Percentiles rank a stretch among this genome's conserved stretches.
Conservation (phyloP, 2,888 invertebrate species). For the Nudaria mundana region DNA sequence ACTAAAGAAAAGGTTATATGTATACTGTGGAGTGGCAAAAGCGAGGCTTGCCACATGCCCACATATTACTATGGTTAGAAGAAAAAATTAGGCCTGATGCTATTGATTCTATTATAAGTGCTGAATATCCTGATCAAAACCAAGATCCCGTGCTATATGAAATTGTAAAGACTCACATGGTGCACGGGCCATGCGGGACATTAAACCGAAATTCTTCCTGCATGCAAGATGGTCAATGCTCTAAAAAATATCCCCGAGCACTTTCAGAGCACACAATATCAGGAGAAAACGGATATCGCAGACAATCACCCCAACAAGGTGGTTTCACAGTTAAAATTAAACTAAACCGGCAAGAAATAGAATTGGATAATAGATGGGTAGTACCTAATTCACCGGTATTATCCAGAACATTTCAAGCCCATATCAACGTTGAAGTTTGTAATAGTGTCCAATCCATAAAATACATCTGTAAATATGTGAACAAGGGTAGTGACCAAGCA, state of each 20-base stretch:
- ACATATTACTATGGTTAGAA: neutral
- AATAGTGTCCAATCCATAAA: constrained; percentile 1
- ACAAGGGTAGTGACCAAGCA: constrained; percentile 8
- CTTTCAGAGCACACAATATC: neutral
- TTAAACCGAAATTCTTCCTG: neutral
- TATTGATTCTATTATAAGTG: neutral
- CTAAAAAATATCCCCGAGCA: neutral
- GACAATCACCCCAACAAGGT: neutral
- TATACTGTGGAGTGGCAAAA: neutral
- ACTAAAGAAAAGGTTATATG: too few relatives aligned
- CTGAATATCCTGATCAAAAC: neutral
- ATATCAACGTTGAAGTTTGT: constrained; percentile 8
- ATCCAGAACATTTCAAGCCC: neutral
- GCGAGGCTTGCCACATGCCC: constrained; percentile 10
- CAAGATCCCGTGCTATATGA: neutral
- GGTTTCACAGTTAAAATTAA: too few relatives aligned
- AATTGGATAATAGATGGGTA: constrained; percentile 8
- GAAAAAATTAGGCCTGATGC: neutral
- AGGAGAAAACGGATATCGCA: neutral
- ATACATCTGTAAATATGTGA: constrained; percentile 8
- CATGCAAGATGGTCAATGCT: neutral
- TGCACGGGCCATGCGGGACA: neutral
- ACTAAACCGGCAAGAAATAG: too few relatives aligned
- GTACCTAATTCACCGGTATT: constrained; percentile 6
- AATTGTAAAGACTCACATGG: neutral